phyloP scores from a whole-genome alignment of 2,113 vertebrate genomes.

The Notechis scutatus region DNA sequence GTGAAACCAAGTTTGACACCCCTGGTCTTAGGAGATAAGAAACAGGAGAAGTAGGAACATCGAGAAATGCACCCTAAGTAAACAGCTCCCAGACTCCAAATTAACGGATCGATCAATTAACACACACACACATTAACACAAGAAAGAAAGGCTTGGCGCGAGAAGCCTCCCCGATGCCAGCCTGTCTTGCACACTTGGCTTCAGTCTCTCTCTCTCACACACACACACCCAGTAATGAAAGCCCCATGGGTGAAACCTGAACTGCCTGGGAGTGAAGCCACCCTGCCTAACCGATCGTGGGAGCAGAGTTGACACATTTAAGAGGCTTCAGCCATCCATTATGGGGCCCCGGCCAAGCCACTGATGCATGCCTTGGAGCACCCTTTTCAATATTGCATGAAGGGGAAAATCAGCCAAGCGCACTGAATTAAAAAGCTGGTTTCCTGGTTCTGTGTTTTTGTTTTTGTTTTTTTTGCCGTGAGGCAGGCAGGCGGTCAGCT shows the following conservation, averaged over 20 bases:
- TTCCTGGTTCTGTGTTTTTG: neutral
- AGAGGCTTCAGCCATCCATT: slow-evolving; percentile 16
- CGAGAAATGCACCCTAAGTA: neutral
- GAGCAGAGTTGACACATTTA: slow-evolving; percentile 13
- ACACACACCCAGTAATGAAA: slow-evolving; percentile 25
- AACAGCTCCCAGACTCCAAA: neutral
- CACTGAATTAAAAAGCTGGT: slow-evolving; percentile 15
- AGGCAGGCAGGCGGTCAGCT: neutral
- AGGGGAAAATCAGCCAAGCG: slow-evolving; percentile 34
- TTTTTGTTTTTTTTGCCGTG: neutral
- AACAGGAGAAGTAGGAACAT: neutral
- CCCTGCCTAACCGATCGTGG: neutral
- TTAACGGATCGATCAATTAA: slow-evolving; percentile 24
- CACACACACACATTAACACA: too few relatives aligned
- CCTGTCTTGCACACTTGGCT: slow-evolving; percentile 32
- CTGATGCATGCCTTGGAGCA: slow-evolving; percentile 5
- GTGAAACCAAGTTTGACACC: too few relatives aligned
- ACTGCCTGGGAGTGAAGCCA: slow-evolving; percentile 10
- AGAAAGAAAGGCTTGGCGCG: slow-evolving; percentile 33
- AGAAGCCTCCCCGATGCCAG: slow-evolving; percentile 26
- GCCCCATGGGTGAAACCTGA: slow-evolving; percentile 26
- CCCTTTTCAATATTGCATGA: slow-evolving; percentile 34
- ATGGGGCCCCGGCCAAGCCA: neutral
- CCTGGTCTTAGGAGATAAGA: neutral
- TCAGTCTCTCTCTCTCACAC: neutral